phyloP scores from a whole-genome alignment of 2,113 vertebrate genomes.

The Cheilinus undulatus region DNA sequence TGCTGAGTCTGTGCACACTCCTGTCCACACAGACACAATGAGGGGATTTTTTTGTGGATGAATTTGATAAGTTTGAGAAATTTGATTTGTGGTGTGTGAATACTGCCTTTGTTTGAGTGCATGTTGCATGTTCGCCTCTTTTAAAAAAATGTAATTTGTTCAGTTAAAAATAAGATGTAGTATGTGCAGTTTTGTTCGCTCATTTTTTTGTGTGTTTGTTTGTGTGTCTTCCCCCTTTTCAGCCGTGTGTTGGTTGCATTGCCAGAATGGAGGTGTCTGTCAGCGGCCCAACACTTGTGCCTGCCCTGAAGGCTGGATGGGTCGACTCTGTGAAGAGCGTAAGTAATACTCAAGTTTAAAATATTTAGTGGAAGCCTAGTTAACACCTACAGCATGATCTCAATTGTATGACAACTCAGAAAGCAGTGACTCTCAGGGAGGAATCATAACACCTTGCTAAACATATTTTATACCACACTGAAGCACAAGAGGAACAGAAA shows the following conservation, averaged over 20 bases:
- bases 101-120: conserved; percentile 19
- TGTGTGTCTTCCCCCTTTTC: conserved; percentile 31
- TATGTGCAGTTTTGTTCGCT: background rate
- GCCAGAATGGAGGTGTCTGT: conserved; percentile 95
- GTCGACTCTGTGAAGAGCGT: conserved; percentile 96
- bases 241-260: conserved; percentile 95
- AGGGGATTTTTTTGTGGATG: background rate
- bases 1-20: background rate
- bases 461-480: no score
- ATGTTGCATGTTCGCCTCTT: conserved; percentile 5
- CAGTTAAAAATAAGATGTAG: no score
- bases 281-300: conserved; percentile 93
- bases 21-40: background rate
- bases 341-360: conserved; percentile 70
- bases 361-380: no score
- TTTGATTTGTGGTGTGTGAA: conserved; percentile 12
- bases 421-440: no score
- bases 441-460: no score
- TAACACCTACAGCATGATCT: no score
- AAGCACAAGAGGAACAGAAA: no score
- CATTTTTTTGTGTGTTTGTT: conserved; percentile 25
- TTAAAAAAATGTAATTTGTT: background rate
- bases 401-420: no score
- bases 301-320: conserved; percentile 97
- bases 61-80: background rate